Conservation (phyloP, 2,797 vertebrate species). For the Melanotaenia nigrans region DNA sequence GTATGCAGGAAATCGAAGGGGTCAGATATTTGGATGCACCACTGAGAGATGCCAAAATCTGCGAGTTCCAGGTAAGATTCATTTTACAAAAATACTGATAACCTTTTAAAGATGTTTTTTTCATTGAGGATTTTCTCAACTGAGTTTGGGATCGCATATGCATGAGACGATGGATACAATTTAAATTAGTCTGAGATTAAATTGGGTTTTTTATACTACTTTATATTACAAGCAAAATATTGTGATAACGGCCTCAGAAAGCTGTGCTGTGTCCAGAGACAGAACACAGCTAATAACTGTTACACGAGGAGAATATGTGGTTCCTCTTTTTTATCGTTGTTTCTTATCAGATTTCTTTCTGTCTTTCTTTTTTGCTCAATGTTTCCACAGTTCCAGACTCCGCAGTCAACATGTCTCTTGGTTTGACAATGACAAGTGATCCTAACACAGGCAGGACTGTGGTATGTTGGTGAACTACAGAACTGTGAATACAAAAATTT, state of each 20-base stretch:
- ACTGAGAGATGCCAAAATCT: background rate
- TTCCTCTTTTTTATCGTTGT: too few relatives aligned
- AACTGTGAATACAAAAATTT: background rate
- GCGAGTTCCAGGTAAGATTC: conserved; percentile 21
- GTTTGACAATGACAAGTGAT: conserved; percentile 72
- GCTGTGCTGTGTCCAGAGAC: too few relatives aligned
- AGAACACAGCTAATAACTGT: too few relatives aligned
- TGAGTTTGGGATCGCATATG: too few relatives aligned
- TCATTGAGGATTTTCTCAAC: too few relatives aligned
- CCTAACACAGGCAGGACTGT: conserved; percentile 12
- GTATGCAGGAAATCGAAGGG: conserved; percentile 26
- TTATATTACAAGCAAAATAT: too few relatives aligned
- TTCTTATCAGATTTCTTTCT: too few relatives aligned
- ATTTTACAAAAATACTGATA: background rate
- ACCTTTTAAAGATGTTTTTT: too few relatives aligned
- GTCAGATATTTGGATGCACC: conserved; percentile 58
- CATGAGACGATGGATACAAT: too few relatives aligned
- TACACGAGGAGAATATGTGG: too few relatives aligned
- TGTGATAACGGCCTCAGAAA: too few relatives aligned
- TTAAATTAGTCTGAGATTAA: background rate
- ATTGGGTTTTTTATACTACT: background rate
- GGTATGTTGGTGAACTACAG: conserved; percentile 57
- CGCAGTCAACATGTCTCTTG: conserved; percentile 80
- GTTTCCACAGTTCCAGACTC: conserved; percentile 52
- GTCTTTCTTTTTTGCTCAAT: background rate